Evolutionary conservation across 1,140 invertebrate species (phyloP).

Genomic region (Monomorium pharaonis): DNA sequence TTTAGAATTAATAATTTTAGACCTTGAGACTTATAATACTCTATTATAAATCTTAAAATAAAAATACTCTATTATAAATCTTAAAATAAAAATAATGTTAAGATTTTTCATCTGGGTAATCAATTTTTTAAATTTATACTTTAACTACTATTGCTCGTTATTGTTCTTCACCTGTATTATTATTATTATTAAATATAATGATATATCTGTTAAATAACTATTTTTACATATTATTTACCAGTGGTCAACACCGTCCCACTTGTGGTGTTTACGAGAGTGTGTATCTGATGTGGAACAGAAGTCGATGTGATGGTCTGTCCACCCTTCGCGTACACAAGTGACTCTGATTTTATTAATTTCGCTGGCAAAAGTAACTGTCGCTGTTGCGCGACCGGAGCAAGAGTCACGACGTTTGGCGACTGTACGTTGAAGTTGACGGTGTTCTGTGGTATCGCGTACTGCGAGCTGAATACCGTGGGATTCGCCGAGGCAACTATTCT

Average conservation of each 20-base stretch:
- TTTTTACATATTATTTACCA: conserved; percentile 73
- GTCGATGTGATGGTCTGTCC: conserved; percentile 77
- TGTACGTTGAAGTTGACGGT: conserved; percentile 82
- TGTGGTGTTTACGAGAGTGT: conserved; percentile 88
- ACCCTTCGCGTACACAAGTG: conserved; percentile 80
- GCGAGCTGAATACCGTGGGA: conserved; percentile 78
- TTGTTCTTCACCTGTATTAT: too few species aligned
- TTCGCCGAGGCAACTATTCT: conserved; percentile 74
- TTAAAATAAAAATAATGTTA: too few species aligned
- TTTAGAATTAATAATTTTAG: too few species aligned
- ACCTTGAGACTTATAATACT: too few species aligned
- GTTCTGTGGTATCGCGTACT: conserved; percentile 81
- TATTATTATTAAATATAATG: not conserved
- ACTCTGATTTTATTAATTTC: conserved; percentile 83
- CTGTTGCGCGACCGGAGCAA: conserved; percentile 80
- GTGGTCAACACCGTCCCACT: conserved; percentile 88
- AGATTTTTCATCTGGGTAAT: too few species aligned
- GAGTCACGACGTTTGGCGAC: conserved; percentile 80
- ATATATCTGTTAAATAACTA: too few species aligned
- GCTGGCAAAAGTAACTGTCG: conserved; percentile 82
- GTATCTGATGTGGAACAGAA: conserved; percentile 86
- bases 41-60: too few species aligned
- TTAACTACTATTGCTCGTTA: too few species aligned
- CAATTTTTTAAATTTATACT: too few species aligned
- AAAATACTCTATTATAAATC: too few species aligned